A percentile compares a stretch with the other conserved stretches of the same genome.
These are phyloP conservation scores for Spodoptera litura DNA, from an alignment of 1,140 invertebrate genomes.

Conservation along the genomic window DNA sequence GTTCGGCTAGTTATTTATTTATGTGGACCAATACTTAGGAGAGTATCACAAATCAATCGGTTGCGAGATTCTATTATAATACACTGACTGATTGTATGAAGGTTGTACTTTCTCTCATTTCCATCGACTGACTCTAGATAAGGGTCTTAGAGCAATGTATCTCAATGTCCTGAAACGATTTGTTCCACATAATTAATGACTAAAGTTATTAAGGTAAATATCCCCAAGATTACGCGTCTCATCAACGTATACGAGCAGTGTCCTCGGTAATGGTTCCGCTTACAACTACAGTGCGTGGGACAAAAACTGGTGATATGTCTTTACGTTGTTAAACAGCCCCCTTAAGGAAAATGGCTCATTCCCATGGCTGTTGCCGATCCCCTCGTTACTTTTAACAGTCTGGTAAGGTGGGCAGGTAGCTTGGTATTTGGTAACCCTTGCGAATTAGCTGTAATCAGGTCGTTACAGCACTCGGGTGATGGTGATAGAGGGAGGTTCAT, in stretches of 20 bases:
- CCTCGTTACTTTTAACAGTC: slow-evolving; percentile 29
- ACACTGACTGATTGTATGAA: not conserved
- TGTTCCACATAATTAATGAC: too few species aligned
- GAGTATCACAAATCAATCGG: not conserved
- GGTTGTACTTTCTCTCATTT: too few species aligned
- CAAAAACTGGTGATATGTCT: slow-evolving; percentile 31
- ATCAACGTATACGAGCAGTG: not conserved
- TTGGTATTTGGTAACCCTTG: not conserved
- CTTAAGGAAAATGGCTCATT: slow-evolving; percentile 44
- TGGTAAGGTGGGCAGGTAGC: slow-evolving; percentile 3
- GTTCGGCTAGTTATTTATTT: not conserved
- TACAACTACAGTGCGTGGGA: slow-evolving; percentile 4
- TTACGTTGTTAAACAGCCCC: slow-evolving; percentile 38
- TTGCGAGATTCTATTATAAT: not conserved
- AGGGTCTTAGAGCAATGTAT: too few species aligned
- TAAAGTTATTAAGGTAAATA: not conserved
- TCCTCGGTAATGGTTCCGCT: not conserved
- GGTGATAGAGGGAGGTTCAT: not conserved
- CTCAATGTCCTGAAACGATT: too few species aligned
- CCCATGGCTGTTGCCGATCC: slow-evolving; percentile 2
- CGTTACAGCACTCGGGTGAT: not conserved
- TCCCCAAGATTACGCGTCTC: not conserved
- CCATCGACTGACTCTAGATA: too few species aligned
- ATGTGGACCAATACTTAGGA: too few species aligned
- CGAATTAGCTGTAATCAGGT: slow-evolving; percentile 21